Evolutionary conservation across 2,113 vertebrate genomes (phyloP).

Genomic region (Dascyllus trimaculatus): DNA sequence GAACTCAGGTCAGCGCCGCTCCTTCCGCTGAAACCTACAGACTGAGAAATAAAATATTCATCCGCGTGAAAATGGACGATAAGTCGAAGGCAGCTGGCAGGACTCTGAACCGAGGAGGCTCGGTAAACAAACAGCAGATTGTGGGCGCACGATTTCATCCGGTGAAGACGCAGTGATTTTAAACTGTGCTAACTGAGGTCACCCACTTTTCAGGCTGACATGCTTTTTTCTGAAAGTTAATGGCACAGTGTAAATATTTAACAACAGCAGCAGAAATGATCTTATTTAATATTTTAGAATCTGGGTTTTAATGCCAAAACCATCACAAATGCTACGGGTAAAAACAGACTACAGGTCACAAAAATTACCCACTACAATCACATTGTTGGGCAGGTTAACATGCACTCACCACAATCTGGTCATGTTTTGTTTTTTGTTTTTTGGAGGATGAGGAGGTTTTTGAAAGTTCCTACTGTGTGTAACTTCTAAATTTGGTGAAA

Average conservation of each 20-base stretch:
- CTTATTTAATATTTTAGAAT: conserved; percentile 1
- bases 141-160: neutral
- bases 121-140: conserved; percentile 7
- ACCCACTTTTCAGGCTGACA: neutral
- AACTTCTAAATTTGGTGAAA: too few relatives aligned
- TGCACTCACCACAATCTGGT: too few relatives aligned
- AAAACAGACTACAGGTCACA: too few relatives aligned
- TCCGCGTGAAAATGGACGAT: conserved; percentile 39
- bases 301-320: neutral
- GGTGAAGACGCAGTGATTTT: conserved; percentile 7
- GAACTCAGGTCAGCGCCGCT: conserved; percentile 45
- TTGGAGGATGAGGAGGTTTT: too few relatives aligned
- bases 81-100: conserved; percentile 29
- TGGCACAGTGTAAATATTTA: neutral
- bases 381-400: too few relatives aligned
- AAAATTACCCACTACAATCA: too few relatives aligned
- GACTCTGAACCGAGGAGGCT: neutral
- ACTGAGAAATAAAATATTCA: conserved; percentile 59
- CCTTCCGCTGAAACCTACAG: conserved; percentile 46
- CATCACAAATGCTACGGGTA: too few relatives aligned
- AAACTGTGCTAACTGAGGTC: conserved; percentile 2
- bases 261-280: conserved; percentile 1
- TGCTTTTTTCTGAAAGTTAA: conserved; percentile 8
- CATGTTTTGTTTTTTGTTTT: too few relatives aligned
- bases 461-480: too few relatives aligned